A percentile compares a stretch with the other conserved stretches of the same genome.
phyloP scores from a whole-genome alignment of 2,888 invertebrate species.

The Papilio demoleus region DNA sequence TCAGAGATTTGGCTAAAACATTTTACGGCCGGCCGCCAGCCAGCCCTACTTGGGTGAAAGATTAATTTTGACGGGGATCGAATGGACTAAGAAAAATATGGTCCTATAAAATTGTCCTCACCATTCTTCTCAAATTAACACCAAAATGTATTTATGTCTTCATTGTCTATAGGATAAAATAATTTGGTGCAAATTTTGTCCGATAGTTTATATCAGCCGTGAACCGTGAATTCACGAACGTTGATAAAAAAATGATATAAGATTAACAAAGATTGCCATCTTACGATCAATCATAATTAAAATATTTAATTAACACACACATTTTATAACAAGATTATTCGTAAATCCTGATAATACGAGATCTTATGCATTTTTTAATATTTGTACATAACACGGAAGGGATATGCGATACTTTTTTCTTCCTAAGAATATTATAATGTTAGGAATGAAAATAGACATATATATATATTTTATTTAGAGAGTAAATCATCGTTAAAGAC shows the following conservation, averaged over 20 bases:
- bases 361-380: not conserved
- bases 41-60: too few species aligned
- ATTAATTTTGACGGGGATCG: too few species aligned
- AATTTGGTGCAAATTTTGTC: not conserved
- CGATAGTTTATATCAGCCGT: not conserved
- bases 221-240: constrained; percentile 8
- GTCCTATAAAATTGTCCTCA: too few species aligned
- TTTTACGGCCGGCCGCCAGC: too few species aligned
- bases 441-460: too few species aligned
- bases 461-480: too few species aligned
- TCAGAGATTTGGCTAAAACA: too few species aligned
- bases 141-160: too few species aligned
- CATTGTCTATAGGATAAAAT: not conserved
- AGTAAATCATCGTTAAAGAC: too few species aligned
- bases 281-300: constrained; percentile 19
- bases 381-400: not conserved
- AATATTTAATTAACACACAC: not conserved
- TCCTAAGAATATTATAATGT: too few species aligned
- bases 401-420: not conserved
- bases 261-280: not conserved
- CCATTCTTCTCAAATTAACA: too few species aligned
- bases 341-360: constrained; percentile 3
- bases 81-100: too few species aligned
- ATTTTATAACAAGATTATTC: constrained; percentile 6
- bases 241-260: constrained; percentile 1